Evolutionary conservation across 2,113 vertebrate genomes (phyloP).

Genomic region (Gnathonemus longibarbis): DNA sequence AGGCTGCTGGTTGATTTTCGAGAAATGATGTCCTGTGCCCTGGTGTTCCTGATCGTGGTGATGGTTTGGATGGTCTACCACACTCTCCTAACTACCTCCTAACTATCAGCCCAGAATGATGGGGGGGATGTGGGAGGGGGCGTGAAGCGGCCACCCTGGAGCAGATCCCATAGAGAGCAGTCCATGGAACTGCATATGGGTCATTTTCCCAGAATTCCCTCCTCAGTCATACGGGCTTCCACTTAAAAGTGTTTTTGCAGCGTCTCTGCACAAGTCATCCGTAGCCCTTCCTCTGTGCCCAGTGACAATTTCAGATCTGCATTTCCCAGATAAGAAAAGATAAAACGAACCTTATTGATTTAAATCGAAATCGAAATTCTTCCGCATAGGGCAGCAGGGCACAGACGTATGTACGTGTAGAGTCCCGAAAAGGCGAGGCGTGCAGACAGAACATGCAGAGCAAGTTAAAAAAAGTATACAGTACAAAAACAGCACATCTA

Average conservation of each 20-base stretch:
- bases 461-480: not conserved
- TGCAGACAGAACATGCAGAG: not conserved
- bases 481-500: not conserved
- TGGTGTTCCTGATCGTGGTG: not conserved
- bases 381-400: not conserved
- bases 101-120: not conserved
- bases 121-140: not conserved
- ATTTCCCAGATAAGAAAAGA: not conserved
- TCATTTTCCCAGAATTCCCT: not conserved
- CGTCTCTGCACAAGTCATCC: slow-evolving; percentile 43
- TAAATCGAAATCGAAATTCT: not conserved
- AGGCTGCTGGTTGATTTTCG: not conserved
- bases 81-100: not conserved
- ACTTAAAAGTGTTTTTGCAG: slow-evolving; percentile 19
- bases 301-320: not conserved
- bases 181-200: not conserved
- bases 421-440: not conserved
- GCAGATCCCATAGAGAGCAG: not conserved
- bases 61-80: not conserved
- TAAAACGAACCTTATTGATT: not conserved
- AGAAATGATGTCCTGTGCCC: not conserved
- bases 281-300: slow-evolving; percentile 26
- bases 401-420: not conserved
- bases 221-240: not conserved
- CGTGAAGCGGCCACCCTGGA: not conserved